A percentile compares a stretch with the other conserved stretches of the same genome.
Evolutionary conservation across 2,113 vertebrate species (phyloP).

Genomic region (Solenodon paradoxus): DNA sequence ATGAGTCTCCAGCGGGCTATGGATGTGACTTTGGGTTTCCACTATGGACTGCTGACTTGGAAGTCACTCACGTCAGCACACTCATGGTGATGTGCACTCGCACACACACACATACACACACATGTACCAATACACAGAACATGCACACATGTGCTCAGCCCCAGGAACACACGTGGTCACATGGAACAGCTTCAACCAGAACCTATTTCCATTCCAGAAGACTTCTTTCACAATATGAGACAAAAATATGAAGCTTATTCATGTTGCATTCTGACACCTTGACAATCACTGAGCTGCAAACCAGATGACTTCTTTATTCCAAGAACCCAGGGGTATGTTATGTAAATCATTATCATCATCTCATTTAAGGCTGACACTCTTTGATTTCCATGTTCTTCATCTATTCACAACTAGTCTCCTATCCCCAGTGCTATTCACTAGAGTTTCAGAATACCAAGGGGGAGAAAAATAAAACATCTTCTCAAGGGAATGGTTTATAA

Average conservation of each 20-base stretch:
- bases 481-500: background rate
- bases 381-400: background rate
- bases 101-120: background rate
- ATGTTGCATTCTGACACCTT: background rate
- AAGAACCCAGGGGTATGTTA: background rate
- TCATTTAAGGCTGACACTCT: background rate
- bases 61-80: rapidly evolving
- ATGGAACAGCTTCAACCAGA: background rate
- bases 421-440: rapidly evolving
- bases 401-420: background rate
- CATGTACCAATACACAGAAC: background rate
- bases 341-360: background rate
- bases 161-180: rapidly evolving
- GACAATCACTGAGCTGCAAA: background rate
- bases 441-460: background rate
- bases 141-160: too few species aligned
- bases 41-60: background rate
- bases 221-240: background rate
- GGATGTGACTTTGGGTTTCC: background rate
- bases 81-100: rapidly evolving
- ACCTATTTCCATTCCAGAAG: background rate
- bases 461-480: background rate
- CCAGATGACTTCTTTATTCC: background rate
- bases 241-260: background rate
- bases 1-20: background rate